A percentile compares a stretch with the other conserved stretches of the same genome.
Conservation (phyloP, 1,140 invertebrate genomes). For the Coptotermes formosanus region DNA sequence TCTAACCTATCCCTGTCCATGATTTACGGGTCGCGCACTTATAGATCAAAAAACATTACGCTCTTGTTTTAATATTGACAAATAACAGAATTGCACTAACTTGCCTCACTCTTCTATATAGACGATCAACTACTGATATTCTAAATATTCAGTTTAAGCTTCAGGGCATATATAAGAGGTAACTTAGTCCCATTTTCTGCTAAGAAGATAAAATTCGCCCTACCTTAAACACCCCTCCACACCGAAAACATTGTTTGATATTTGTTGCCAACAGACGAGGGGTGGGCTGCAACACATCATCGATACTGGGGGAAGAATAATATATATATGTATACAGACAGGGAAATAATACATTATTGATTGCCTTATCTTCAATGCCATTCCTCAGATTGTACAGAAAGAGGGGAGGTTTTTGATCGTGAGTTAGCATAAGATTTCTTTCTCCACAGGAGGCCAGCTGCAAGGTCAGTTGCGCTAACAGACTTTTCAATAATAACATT, state of each 20-base stretch:
- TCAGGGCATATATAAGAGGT: neutral
- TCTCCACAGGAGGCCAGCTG: neutral
- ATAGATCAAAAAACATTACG: too few species aligned
- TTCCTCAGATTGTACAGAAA: neutral
- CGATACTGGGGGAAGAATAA: neutral
- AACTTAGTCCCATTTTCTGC: neutral
- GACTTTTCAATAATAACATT: neutral
- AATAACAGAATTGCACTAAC: too few species aligned
- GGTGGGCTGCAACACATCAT: neutral
- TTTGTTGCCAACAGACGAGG: neutral
- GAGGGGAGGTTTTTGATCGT: neutral
- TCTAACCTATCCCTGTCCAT: too few species aligned
- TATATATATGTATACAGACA: neutral
- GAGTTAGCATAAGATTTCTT: neutral
- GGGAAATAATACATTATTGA: constrained; percentile 9
- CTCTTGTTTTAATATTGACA: too few species aligned
- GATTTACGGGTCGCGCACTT: too few species aligned
- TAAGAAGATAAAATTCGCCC: neutral
- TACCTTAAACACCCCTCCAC: neutral
- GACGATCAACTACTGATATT: too few species aligned
- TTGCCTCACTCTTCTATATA: too few species aligned
- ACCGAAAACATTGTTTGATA: neutral
- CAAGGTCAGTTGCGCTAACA: neutral
- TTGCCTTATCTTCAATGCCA: neutral
- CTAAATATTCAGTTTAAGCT: too few species aligned